Conservation (phyloP, 2,797 vertebrate species). For the Cryptoprocta ferox region DNA sequence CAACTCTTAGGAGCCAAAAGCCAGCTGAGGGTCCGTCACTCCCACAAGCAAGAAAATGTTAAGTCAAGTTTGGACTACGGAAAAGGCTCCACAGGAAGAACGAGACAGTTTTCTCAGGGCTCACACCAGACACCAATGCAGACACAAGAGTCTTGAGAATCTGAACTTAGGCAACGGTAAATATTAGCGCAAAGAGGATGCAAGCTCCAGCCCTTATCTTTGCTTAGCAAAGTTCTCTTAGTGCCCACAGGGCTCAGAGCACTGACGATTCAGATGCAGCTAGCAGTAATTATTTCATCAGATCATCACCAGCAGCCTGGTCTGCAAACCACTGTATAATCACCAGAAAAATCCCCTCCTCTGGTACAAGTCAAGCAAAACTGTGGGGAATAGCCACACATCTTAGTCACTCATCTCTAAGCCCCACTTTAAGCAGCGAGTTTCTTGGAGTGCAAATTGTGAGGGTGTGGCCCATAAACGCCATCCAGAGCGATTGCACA, state of each 20-base stretch:
- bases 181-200: not conserved
- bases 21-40: not conserved
- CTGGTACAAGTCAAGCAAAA: slow-evolving; percentile 44
- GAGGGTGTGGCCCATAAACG: slow-evolving; percentile 24
- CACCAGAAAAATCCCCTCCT: slow-evolving; percentile 33
- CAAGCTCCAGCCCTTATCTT: not conserved
- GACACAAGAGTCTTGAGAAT: not conserved
- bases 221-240: not conserved
- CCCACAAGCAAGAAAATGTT: not conserved
- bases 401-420: not conserved
- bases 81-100: slow-evolving; percentile 38
- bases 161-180: not conserved
- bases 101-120: not conserved
- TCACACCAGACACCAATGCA: not conserved
- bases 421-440: not conserved
- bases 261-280: not conserved
- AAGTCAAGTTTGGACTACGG: not conserved
- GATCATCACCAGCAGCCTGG: not conserved
- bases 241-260: not conserved
- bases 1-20: not conserved
- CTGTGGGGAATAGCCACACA: slow-evolving; percentile 22
- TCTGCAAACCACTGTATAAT: slow-evolving; percentile 38
- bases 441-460: slow-evolving; percentile 4
- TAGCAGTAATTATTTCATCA: not conserved
- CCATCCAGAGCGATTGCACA: not conserved